phyloP scores from a whole-genome alignment of 2,113 vertebrate genomes.

The Gopherus evgoodei region DNA sequence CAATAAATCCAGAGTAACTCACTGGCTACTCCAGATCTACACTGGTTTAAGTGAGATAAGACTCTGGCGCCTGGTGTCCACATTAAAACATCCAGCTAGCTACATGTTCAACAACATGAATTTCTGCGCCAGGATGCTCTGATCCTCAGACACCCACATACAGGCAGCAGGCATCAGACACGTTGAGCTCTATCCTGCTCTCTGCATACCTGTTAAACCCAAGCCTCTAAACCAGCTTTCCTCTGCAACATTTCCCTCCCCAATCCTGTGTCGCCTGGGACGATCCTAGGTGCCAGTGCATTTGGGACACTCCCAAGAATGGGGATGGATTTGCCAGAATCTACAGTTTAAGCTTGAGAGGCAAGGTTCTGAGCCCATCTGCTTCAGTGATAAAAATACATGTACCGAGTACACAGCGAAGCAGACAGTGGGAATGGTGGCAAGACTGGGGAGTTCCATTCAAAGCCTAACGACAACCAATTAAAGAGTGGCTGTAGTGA shows the following conservation, averaged over 20 bases:
- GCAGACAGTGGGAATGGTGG: background rate
- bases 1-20: background rate
- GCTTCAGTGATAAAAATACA: background rate
- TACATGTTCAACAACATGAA: background rate
- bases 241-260: background rate
- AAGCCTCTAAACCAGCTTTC: accelerated
- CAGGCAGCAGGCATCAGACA: background rate
- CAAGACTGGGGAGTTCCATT: background rate
- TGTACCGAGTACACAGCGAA: accelerated
- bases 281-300: accelerated
- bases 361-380: background rate
- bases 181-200: background rate
- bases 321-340: background rate
- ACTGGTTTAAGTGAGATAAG: background rate
- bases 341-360: background rate
- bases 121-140: background rate
- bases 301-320: background rate
- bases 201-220: accelerated
- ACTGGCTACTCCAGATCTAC: background rate
- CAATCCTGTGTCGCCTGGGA: accelerated
- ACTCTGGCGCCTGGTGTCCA: background rate
- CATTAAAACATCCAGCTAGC: background rate
- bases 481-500: background rate
- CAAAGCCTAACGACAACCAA: slow-evolving; percentile 14
- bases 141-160: background rate